Evolutionary conservation across 2,113 vertebrate species (phyloP), one percentile per base, ranked within the genome.

Genomic region (Gymnobelideus leadbeateri): DNA sequence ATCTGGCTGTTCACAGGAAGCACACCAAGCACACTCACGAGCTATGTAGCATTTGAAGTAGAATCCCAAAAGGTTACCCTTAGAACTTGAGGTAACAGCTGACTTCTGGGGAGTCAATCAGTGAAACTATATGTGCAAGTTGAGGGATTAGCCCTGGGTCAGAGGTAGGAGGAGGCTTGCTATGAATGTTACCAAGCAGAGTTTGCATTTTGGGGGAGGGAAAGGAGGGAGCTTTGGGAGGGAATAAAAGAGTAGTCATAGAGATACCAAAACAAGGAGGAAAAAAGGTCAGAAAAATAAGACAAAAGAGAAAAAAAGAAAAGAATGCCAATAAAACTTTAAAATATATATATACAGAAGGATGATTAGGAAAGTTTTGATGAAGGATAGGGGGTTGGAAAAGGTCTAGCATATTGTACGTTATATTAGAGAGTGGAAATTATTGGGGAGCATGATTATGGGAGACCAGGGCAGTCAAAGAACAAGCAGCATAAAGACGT

Each of bases 361-460:
- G 12, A 43, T 9, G 89, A 49, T 49, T 47, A 89, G 49, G 94
- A 96, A 91, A 51, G 92, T 89, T 91, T 91, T 90, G 0, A 9
- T 19, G 52, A 95, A 90, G 90, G 3, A 54, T 96, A 46, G 21
- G 47, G 25, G 14, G 3, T 91, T 28, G 91, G 92, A 92, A 89
- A 52, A 26, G 21, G 10, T 77, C 61, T n/a, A 77, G 16, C 61
- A 77, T 19, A 77, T 21, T 61, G 57, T 31, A 57, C 9, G 16
- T 68, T 68, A 6, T 77, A 1, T 21, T 77, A 26, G 37, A 68
- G 77, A 91, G 51, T n/a, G 57, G 91, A 46, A 52, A 37, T 55
- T 47, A 37, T 0, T 51, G 50, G 24, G 50, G 57, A 55, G 25
- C 89, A 50, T 19, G 19, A 46, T 26, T 0, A 37, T 2, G 49